These are phyloP conservation scores for Urophycis tenuis DNA, from an alignment of 2,797 vertebrate species.

Conservation along the genomic window DNA sequence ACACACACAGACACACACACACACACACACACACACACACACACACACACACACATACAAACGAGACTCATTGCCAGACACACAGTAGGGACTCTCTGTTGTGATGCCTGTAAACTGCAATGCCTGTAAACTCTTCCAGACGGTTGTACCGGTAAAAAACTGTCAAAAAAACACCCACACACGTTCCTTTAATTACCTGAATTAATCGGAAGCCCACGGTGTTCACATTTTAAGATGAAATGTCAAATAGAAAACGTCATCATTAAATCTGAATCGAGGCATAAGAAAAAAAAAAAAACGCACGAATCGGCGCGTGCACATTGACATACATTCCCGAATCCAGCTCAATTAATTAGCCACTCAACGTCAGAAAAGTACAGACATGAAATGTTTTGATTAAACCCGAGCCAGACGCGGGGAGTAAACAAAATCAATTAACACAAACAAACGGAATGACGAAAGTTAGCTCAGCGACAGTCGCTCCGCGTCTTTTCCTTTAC, in stretches of 20 bases:
- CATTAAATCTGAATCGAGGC: background rate
- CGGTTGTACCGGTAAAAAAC: background rate
- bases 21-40: background rate
- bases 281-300: background rate
- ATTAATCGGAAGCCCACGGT: background rate
- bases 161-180: background rate
- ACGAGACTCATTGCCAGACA: background rate
- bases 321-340: background rate
- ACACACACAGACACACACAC: background rate
- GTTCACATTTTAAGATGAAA: background rate
- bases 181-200: background rate
- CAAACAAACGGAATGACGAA: background rate
- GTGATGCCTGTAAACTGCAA: background rate
- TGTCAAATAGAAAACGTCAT: background rate
- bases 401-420: background rate
- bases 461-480: too few relatives aligned
- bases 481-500: background rate
- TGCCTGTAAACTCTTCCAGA: background rate
- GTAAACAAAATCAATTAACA: background rate
- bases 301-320: background rate
- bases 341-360: background rate
- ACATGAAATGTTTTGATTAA: background rate
- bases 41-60: too few relatives aligned
- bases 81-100: background rate
- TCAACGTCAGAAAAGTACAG: background rate